Base-by-base conservation (phyloP, 2,113 vertebrate species). In the Morone chrysops region DNA sequence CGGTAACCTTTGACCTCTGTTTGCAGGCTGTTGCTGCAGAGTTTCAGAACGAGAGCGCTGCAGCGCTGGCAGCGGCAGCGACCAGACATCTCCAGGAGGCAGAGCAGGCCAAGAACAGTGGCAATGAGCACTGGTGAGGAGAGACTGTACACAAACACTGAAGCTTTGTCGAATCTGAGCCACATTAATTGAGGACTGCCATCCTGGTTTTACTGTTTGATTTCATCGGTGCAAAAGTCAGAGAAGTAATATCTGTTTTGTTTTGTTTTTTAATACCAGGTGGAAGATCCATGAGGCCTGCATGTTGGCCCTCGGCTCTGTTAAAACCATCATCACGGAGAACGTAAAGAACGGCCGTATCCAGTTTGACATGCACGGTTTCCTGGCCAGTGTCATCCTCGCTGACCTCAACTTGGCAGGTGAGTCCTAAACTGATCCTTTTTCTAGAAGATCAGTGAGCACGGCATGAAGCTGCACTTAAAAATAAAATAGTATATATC, bases 271-370 rank as follows among this genome's bases (percentile, higher is more conserved):
- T 68, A 70, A 6, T 22, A 50, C 41, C 60, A 99, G 98, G 98
- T 99, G 98, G 98, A 99, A 99, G 92, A 94, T 99, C 69, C 98
- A 99, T 0, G 98, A 99, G 90, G 98, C 98, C 13, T 99, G 98
- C 41, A 97, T 99, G 98, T 91, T 99, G 93, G 97, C 98, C 11
- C 92, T 99, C 10, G 98, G 98, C 66, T 99, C 98, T 0, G 98
- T 99, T 78, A 99, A 99, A 93, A 96, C 96, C 61, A 95, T 97
- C 78, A 96, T 99, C 88, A 97, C 97, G 6, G 98, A 99, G 90
- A 98, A 97, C 2, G 97, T 99, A 89, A 98, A 99, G 90, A 98
- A 94, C 3, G 97, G 98, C 25, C 96, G 97, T 2, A 94, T 99
- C 67, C 98, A 98, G 82, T 99, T 99, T 40, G 97, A 99, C 89